A percentile compares a stretch with the other conserved stretches of the same genome.
phyloP scores from a whole-genome alignment of 2,797 vertebrate species.

The Glyptemys insculpta region DNA sequence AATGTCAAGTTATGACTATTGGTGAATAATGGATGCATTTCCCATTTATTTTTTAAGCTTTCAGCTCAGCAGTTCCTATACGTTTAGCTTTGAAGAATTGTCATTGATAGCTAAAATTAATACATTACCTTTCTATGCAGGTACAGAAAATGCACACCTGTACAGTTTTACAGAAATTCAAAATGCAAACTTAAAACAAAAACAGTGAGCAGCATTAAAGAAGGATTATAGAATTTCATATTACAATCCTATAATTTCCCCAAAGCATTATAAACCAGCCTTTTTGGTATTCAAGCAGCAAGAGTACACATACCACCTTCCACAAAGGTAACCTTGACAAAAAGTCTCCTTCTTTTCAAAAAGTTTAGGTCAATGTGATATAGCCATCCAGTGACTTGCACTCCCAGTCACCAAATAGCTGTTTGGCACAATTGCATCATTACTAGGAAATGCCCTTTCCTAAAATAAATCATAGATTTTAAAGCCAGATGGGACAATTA shows the following conservation, averaged over 20 bases:
- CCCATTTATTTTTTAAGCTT: background rate
- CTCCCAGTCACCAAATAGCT: background rate
- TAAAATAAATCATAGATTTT: background rate
- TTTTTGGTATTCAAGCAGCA: conserved; percentile 55
- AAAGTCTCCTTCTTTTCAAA: background rate
- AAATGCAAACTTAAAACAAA: conserved; percentile 47
- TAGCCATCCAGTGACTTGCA: background rate
- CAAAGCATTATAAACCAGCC: conserved; percentile 27
- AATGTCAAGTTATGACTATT: background rate
- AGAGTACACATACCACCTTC: conserved; percentile 65
- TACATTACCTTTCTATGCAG: conserved; percentile 8
- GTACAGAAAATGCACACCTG: conserved; percentile 13
- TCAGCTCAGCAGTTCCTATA: background rate
- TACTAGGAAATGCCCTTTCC: background rate
- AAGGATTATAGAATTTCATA: conserved; percentile 70
- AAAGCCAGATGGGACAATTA: background rate
- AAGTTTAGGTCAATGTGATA: background rate
- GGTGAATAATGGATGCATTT: background rate
- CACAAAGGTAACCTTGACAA: conserved; percentile 67
- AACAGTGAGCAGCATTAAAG: conserved; percentile 67
- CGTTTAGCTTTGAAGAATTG: background rate
- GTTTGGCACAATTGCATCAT: background rate
- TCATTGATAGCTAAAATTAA: conserved; percentile 15
- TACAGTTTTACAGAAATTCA: background rate
- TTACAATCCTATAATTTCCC: conserved; percentile 71